Base-by-base conservation (phyloP, 2,888 invertebrate genomes). In the Sisyra nigra region DNA sequence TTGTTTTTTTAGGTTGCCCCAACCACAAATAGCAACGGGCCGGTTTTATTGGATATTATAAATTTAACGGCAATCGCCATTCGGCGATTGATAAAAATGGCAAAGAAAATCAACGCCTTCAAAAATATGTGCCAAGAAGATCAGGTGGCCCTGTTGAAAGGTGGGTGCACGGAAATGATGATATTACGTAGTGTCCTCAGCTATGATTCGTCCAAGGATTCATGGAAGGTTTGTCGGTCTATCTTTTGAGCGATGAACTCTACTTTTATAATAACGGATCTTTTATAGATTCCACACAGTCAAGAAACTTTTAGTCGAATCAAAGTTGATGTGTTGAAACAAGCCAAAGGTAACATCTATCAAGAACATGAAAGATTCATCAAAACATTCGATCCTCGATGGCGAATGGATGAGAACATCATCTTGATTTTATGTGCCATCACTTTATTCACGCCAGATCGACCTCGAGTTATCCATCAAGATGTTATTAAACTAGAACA, bases 131-230 rank as follows among this genome's bases (percentile, higher is more conserved):
- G 89, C 56, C 89, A 93, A 55, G 89, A 88, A 53, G 94, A 96
- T 61, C 94, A 96, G 66, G 78, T 89, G 46, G 74, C 74, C 4
- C 65, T 91, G 9, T 62, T 93, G 7, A 93, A 92, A 60, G 92
- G 93, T 1, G 92, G 94, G 1, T 92, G 92, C 56, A 92, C 91
- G 39, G 96, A 97, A 65, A 85, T 97, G 79, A 83, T 97, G 79
- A 83, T 97, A 45, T 71, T 97, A 41, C 71, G 93, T 10, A 92
- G 94, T 49, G 88, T 88, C 0, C 83, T 88, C 69, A 86, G 85
- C 38, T 97, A 92, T 57, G 91, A 94, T 57, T 77, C 80, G 1
- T 86, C 85, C 51, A 76, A 81, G 51, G 82, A 89, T 54, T 81
- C 82, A 40, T 97, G 96, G 96, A 83, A 83, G 69, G 88, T 87